Percentiles rank a stretch among this genome's conserved stretches.
These are phyloP conservation scores for Danio aesculapii DNA, from an alignment of 2,797 vertebrate genomes.

Conservation along the genomic window DNA sequence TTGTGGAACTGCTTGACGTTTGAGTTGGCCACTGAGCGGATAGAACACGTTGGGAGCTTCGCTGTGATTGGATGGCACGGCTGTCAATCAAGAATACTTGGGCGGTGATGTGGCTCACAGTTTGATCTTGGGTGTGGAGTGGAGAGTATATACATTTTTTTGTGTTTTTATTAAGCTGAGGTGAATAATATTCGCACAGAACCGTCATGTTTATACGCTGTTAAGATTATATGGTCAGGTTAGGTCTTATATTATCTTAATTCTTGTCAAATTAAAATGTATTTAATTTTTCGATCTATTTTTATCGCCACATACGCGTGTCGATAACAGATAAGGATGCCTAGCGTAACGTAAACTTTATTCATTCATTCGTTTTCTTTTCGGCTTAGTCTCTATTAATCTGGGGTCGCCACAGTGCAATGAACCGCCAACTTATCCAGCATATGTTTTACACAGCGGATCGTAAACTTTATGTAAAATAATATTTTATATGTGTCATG, in stretches of 20 bases:
- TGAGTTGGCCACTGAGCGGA: not conserved
- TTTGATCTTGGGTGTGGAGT: not conserved
- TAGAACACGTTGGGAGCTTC: not conserved
- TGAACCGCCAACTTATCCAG: too few species aligned
- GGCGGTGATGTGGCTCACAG: not conserved
- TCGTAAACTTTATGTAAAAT: too few species aligned
- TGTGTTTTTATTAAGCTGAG: not conserved
- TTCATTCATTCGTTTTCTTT: too few species aligned
- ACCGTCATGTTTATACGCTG: not conserved
- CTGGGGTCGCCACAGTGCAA: too few species aligned
- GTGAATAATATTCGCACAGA: not conserved
- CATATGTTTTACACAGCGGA: too few species aligned
- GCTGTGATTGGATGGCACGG: constrained; percentile 16
- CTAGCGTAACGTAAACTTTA: too few species aligned
- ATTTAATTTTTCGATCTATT: not conserved
- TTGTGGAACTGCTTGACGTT: not conserved
- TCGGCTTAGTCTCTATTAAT: too few species aligned
- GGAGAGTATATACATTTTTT: not conserved
- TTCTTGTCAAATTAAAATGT: not conserved
- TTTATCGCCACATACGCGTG: not conserved
- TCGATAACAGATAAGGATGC: not conserved
- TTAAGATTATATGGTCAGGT: not conserved
- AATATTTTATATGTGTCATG: too few species aligned
- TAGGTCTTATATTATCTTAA: not conserved
- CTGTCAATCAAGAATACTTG: not conserved